Conservation (phyloP, 2,797 vertebrate genomes). For the Poeciliopsis presidionis region DNA sequence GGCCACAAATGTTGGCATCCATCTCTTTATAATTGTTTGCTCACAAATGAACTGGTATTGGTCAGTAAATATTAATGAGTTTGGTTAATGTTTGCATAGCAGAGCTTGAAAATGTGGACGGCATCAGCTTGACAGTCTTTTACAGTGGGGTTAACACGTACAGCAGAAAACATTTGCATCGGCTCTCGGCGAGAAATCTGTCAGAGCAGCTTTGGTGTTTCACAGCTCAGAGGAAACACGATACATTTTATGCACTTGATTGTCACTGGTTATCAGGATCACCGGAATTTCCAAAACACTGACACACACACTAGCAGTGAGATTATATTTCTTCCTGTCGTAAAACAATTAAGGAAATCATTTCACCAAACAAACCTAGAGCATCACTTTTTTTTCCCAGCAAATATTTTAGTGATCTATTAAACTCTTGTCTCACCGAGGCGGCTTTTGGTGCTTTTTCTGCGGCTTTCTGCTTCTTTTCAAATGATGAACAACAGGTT, state of each 20-base stretch:
- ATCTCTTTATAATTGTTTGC: not conserved
- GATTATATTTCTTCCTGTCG: not conserved
- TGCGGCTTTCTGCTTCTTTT: conserved; percentile 10
- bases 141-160: conserved; percentile 11
- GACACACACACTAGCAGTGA: not conserved
- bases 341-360: not conserved
- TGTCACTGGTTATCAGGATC: conserved; percentile 53
- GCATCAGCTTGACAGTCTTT: conserved; percentile 38
- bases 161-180: conserved; percentile 37
- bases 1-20: not conserved
- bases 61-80: conserved; percentile 35
- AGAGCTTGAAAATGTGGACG: conserved; percentile 26
- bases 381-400: not conserved
- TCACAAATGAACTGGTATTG: not conserved
- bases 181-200: conserved; percentile 48
- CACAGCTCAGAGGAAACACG: conserved; percentile 57
- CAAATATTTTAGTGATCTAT: not conserved
- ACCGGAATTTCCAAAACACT: conserved; percentile 30
- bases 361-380: not conserved
- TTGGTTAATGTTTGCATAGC: conserved; percentile 19
- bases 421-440: not conserved
- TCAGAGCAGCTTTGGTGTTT: conserved; percentile 53
- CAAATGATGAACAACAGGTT: conserved; percentile 65
- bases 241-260: conserved; percentile 44
- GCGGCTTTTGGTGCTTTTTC: not conserved